Percentiles rank a stretch among this genome's conserved stretches.
Evolutionary conservation across 2,797 vertebrate species (phyloP).

Genomic region (Hozukius guyotensis): DNA sequence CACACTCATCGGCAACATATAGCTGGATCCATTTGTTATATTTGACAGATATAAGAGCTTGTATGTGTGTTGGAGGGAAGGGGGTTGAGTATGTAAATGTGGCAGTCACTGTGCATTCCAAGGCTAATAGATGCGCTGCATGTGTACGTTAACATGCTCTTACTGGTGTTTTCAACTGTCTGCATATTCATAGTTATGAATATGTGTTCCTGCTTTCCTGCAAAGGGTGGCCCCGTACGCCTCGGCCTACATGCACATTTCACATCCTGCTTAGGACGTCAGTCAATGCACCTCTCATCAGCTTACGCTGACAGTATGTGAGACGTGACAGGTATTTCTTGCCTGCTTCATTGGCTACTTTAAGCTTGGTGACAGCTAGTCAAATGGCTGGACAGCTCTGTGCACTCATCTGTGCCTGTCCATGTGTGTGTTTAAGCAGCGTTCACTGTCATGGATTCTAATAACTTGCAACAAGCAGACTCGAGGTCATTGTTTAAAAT

Average conservation of each 20-base stretch:
- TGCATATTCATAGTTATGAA: constrained; percentile 37
- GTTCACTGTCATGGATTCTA: constrained; percentile 54
- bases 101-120: neutral
- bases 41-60: constrained; percentile 23
- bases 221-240: constrained; percentile 3
- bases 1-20: constrained; percentile 13
- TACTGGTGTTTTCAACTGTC: neutral
- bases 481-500: constrained; percentile 40
- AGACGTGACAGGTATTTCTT: constrained; percentile 72
- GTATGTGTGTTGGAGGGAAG: neutral
- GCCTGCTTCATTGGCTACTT: constrained; percentile 71
- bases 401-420: constrained; percentile 63
- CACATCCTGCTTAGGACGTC: constrained; percentile 51
- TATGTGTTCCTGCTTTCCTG: constrained; percentile 11
- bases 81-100: constrained; percentile 14
- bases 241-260: constrained; percentile 51
- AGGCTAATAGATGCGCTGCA: neutral
- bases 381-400: constrained; percentile 71
- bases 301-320: constrained; percentile 53
- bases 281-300: constrained; percentile 50
- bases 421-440: constrained; percentile 34
- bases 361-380: constrained; percentile 74
- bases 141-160: constrained; percentile 21
- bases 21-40: constrained; percentile 43
- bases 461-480: constrained; percentile 44